Percentiles rank a stretch among this genome's conserved stretches.
Conservation (phyloP, 1,140 invertebrate species). For the Bombus affinis region DNA sequence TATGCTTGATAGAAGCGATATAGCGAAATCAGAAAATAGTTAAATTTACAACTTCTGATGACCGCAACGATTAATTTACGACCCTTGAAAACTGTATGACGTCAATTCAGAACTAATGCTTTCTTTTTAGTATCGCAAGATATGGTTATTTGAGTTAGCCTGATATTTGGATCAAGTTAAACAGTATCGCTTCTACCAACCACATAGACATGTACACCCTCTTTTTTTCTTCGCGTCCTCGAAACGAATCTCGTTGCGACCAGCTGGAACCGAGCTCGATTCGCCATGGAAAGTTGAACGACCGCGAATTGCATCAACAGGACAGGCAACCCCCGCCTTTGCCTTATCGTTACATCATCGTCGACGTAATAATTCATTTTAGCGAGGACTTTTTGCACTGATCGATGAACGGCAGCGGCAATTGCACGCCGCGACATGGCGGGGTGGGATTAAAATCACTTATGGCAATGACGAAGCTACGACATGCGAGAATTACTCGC, state of each 20-base stretch:
- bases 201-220: not conserved
- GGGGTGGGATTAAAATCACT: constrained; percentile 48
- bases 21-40: too few relatives aligned
- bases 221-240: not conserved
- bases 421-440: not conserved
- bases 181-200: not conserved
- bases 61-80: too few relatives aligned
- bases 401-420: constrained; percentile 9
- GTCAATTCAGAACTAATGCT: too few relatives aligned
- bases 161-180: too few relatives aligned
- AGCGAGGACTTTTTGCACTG: constrained; percentile 14
- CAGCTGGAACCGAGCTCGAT: constrained; percentile 4
- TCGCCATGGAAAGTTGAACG: constrained; percentile 44
- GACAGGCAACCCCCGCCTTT: not conserved
- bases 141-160: too few relatives aligned
- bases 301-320: constrained; percentile 33
- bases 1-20: too few relatives aligned
- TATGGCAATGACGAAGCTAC: constrained; percentile 34
- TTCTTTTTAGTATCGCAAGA: too few relatives aligned
- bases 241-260: not conserved
- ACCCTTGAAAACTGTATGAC: too few relatives aligned
- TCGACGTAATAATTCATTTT: constrained; percentile 23
- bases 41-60: too few relatives aligned
- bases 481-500: constrained; percentile 51
- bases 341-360: constrained; percentile 51